phyloP scores from a whole-genome alignment of 2,888 invertebrate genomes.

The Julus scanicus region DNA sequence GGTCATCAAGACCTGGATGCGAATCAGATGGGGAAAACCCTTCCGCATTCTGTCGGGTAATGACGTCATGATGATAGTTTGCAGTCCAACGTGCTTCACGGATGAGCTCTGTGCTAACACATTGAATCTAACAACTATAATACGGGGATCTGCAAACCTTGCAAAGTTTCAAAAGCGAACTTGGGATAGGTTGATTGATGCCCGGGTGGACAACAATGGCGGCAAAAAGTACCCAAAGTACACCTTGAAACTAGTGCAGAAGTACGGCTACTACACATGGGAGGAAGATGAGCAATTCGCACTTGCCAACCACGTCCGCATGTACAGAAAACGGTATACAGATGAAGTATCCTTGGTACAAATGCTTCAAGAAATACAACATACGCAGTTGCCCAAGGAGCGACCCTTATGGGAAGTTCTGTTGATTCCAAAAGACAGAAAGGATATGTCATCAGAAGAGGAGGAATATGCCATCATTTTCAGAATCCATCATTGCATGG shows the following conservation, averaged over 20 bases:
- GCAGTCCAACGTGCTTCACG: no score
- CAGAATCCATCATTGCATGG: background rate
- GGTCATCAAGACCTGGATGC: no score
- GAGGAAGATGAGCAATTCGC: background rate
- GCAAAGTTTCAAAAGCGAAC: no score
- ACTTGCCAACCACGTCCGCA: background rate
- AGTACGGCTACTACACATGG: constrained; percentile 38
- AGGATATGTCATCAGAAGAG: background rate
- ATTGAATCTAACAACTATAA: no score
- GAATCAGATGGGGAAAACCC: no score
- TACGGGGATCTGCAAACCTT: no score
- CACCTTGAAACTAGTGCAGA: background rate
- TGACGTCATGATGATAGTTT: no score
- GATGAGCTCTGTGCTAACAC: no score
- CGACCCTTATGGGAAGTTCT: background rate
- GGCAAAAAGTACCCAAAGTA: background rate
- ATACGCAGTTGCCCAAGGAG: background rate
- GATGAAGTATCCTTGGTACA: background rate
- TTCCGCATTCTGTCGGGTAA: no score
- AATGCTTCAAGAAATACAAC: background rate
- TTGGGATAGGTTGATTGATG: background rate
- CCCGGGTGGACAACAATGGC: background rate
- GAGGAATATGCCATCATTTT: background rate
- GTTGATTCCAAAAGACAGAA: background rate
- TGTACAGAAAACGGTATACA: background rate